These are phyloP conservation scores for Alcedo atthis DNA, from an alignment of 2,797 vertebrate species.

Conservation along the genomic window DNA sequence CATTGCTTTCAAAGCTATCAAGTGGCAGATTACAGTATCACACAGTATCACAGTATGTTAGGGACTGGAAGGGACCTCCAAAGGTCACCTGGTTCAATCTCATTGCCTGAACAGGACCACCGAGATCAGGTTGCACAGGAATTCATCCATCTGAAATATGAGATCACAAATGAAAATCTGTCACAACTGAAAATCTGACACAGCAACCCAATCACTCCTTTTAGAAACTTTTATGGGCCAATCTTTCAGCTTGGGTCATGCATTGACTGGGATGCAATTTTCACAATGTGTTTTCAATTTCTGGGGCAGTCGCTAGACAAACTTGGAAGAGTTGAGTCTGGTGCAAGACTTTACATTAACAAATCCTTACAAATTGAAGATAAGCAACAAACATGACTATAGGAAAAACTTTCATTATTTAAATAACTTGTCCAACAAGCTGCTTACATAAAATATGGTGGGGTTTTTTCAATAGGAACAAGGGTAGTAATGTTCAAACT, in stretches of 20 bases:
- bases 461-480: neutral
- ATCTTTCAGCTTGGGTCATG: neutral
- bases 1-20: neutral
- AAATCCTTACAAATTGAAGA: slow-evolving; percentile 18
- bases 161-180: too few species aligned
- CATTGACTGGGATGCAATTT: neutral
- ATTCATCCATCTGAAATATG: too few species aligned
- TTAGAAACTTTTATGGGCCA: neutral
- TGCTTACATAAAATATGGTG: slow-evolving; percentile 31
- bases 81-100: too few species aligned
- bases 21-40: neutral
- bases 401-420: slow-evolving; percentile 14
- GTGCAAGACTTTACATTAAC: neutral
- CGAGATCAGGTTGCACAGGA: too few species aligned
- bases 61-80: too few species aligned
- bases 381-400: neutral
- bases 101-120: too few species aligned
- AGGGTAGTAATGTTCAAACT: slow-evolving; percentile 2
- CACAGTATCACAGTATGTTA: too few species aligned
- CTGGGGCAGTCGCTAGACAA: neutral
- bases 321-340: neutral
- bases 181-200: neutral
- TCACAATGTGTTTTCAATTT: neutral
- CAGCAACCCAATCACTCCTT: neutral
- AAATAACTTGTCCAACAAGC: slow-evolving; percentile 1